Evolutionary conservation across 2,797 vertebrate species (phyloP), one percentile per base, ranked within the genome.

Genomic region (Telmatherina bonti): DNA sequence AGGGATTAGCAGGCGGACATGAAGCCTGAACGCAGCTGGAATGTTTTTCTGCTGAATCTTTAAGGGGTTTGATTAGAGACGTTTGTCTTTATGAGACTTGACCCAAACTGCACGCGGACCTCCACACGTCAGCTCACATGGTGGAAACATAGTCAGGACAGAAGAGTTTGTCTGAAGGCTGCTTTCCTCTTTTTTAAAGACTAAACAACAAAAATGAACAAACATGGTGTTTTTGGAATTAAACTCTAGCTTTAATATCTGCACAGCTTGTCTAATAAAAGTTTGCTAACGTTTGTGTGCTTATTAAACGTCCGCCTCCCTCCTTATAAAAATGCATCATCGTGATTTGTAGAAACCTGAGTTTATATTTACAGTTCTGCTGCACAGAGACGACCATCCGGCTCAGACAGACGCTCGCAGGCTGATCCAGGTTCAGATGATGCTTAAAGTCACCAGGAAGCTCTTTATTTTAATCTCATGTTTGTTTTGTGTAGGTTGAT

Each of bases 261-360:
- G 12, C 35, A 30, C 4, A 24, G 10, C 36, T 11, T 2, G 54
- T 70, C 16, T 53, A 38, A 26, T 9, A 0, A 69, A 60, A 7
- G 3, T 55, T 13, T 57, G 27, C 29, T 57, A 43, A 0, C 35
- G 24, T 49, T 26, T 55, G 26, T 91, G 80, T 85, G 86, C 86
- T 86, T 83, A 13, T 29, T 31, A 31, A 18, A 22, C 66, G 18
- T 80, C 24, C 72, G 53, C 12, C 0, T 18, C 38, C 63, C 45
- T 78, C 68, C 18, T 13, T 56, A 74, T 49, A 79, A 54, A 85
- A 82, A 79, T 76, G 82, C 84, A 88, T 90, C 70, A 69, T 75
- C 56, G 75, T 80, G 70, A 89, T 90, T 88, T 18, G 12, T 80
- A 85, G 82, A 90, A 89, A 91, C 92, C 93, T 92, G 92, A 7